Evolutionary conservation across 2,797 vertebrate genomes (phyloP).

Genomic region (Harpagifer antarcticus): DNA sequence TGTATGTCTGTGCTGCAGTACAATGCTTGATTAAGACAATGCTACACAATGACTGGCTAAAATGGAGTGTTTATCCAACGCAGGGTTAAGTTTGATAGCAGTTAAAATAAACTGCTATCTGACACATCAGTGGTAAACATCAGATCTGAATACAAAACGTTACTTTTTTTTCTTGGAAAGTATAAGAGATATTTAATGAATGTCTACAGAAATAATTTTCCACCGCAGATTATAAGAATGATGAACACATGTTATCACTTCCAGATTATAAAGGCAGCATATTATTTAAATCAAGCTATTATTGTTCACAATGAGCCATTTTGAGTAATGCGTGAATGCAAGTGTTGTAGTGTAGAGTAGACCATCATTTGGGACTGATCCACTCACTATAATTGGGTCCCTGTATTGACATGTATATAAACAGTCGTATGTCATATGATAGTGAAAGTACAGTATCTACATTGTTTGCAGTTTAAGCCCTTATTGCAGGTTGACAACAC

Average conservation of each 20-base stretch:
- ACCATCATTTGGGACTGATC: not conserved
- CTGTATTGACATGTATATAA: not conserved
- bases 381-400: not conserved
- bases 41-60: constrained; percentile 4
- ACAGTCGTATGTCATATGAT: not conserved
- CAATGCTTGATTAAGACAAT: constrained; percentile 1
- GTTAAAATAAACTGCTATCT: constrained; percentile 5
- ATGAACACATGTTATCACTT: not conserved
- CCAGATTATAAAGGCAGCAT: not conserved
- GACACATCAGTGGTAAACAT: constrained; percentile 22
- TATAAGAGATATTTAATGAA: not conserved
- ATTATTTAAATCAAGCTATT: not conserved
- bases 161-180: not conserved
- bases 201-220: not conserved
- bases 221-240: not conserved
- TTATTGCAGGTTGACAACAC: not conserved
- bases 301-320: not conserved
- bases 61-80: constrained; percentile 6
- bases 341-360: not conserved
- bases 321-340: constrained; percentile 16
- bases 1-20: not conserved
- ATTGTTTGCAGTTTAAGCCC: not conserved
- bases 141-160: constrained; percentile 19
- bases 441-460: no score
- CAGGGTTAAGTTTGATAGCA: constrained; percentile 19